phyloP scores from a whole-genome alignment of 1,140 invertebrate genomes.

The Rhagoletis pomonella region DNA sequence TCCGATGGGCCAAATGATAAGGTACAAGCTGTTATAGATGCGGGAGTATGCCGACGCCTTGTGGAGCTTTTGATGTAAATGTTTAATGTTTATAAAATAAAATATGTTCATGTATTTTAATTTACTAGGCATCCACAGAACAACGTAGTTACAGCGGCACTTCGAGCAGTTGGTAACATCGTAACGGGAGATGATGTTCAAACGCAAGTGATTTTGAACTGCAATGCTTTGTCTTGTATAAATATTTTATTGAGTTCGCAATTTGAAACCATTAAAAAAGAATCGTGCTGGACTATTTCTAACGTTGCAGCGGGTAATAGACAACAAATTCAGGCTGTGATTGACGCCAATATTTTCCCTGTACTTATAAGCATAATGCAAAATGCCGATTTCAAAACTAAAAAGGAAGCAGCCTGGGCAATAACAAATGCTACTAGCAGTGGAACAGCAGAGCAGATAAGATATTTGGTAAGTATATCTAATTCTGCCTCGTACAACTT shows the following conservation, averaged over 20 bases:
- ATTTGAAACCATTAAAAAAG: conserved; percentile 94
- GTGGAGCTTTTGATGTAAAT: conserved; percentile 94
- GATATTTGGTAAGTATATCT: conserved; percentile 77
- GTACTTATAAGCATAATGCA: conserved; percentile 92
- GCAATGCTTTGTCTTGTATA: conserved; percentile 90
- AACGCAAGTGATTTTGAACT: conserved; percentile 96
- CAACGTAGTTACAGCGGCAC: conserved; percentile 95
- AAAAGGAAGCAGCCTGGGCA: conserved; percentile 98
- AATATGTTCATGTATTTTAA: conserved; percentile 56
- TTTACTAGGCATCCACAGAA: conserved; percentile 86
- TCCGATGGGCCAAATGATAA: conserved; percentile 98
- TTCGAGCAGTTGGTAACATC: conserved; percentile 97
- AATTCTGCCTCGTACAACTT: too few species aligned
- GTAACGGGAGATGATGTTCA: conserved; percentile 98
- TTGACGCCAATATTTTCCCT: conserved; percentile 96
- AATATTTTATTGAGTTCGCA: conserved; percentile 85
- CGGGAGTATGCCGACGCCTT: conserved; percentile 93
- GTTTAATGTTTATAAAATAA: not conserved
- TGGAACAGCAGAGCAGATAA: conserved; percentile 94
- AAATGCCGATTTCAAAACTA: conserved; percentile 96
- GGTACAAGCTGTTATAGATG: conserved; percentile 98
- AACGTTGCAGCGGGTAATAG: conserved; percentile 98
- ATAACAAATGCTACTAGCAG: conserved; percentile 98
- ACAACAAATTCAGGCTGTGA: conserved; percentile 94
- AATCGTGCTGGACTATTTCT: conserved; percentile 98